Evolutionary conservation across 2,888 invertebrate genomes (phyloP), one percentile per base, ranked within the genome.

Genomic region (Salpingus planirostris): DNA sequence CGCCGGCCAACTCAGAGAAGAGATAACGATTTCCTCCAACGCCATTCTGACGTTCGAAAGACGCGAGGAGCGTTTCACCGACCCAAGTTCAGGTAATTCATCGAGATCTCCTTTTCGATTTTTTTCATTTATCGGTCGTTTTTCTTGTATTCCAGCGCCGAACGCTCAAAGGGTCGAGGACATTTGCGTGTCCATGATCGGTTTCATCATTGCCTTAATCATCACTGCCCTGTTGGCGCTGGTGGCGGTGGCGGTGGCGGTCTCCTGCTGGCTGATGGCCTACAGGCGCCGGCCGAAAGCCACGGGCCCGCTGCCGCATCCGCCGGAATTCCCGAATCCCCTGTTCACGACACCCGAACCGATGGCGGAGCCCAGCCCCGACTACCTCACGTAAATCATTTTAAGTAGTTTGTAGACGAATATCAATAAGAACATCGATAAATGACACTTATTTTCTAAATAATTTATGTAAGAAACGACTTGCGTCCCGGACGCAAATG

Each of bases 241-340:
- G 43, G 91, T 92, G 37, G 91, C 92, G 35, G 91, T 93, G 34
- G 92, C 92, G 14, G 87, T 92, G 29, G 91, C 91, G 34, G 91
- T 92, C 36, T 91, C 90, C 41, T 92, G 92, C 66, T 93, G 92
- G 92, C 73, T 92, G 45, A 87, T 92, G 78, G 92, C 92, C 50
- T 91, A 91, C 69, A 70, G 91, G 47, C 77, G 90, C 51, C 77
- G 86, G 57, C 86, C 90, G 30, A 88, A 88, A 55, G 77, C 85
- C 29, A 78, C 86, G 43, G 91, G 91, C 22, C 92, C 92, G 26
- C 72, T 92, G 54, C 91, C 92, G 46, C 92, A 92, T 71, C 92
- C 92, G 48, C 87, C 91, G 44, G 91, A 92, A 69, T 91, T 92
- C 70, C 92, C 92, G 37, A 92, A 92, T 67, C 91, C 92, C 50